Evolutionary conservation across 37 sponge, comb jelly and placozoan species (phyloP).

Genomic region (Crambe crambe): DNA sequence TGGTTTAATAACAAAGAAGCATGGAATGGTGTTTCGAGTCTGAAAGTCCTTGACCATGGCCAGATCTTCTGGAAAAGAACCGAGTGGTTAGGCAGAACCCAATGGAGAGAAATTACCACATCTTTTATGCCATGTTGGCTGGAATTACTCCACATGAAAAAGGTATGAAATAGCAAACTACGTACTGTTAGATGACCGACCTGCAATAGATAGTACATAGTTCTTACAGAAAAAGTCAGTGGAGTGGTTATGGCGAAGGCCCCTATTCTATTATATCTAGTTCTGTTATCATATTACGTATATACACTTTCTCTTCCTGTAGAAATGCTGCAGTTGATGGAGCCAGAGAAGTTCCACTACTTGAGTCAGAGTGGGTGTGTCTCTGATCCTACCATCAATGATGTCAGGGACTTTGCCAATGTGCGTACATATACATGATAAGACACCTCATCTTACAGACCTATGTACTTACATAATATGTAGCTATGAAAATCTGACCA

Average conservation of each 20-base stretch:
- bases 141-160: constrained; percentile 63
- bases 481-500: background rate
- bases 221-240: no score
- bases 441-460: no score
- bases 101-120: constrained; percentile 94
- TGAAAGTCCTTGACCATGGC: constrained; percentile 7
- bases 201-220: no score
- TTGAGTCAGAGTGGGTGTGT: constrained; percentile 89
- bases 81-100: constrained; percentile 96
- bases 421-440: constrained; percentile 34
- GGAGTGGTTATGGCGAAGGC: no score
- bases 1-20: no score
- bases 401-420: constrained; percentile 54
- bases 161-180: constrained; percentile 45
- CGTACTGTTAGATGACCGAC: no score
- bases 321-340: constrained; percentile 53
- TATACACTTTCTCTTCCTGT: background rate
- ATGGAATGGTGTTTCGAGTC: no score
- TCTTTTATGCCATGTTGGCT: constrained; percentile 85
- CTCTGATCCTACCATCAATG: constrained; percentile 88
- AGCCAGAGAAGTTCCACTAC: constrained; percentile 73
- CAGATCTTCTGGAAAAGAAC: constrained; percentile 89
- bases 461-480: background rate
- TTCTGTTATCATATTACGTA: no score
- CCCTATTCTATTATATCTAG: no score